Percentiles rank a stretch among this genome's conserved stretches.
Conservation (phyloP, 2,888 invertebrate species). For the Osmoderma eremita region DNA sequence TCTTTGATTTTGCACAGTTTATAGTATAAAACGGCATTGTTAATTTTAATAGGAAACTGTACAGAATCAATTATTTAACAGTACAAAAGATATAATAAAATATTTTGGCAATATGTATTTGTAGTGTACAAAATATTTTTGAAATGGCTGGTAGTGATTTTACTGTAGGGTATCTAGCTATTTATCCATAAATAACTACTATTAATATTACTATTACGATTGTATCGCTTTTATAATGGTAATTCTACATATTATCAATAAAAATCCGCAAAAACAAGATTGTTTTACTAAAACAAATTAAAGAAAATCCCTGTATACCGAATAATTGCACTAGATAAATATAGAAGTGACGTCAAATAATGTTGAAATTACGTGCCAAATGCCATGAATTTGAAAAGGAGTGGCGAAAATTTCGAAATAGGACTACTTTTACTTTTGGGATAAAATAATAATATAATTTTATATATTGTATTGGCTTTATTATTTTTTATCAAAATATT, state of each 20-base stretch:
- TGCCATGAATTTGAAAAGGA: not conserved
- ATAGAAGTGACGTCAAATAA: conserved; percentile 41
- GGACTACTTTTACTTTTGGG: not conserved
- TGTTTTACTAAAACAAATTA: conserved; percentile 18
- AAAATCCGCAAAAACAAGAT: conserved; percentile 20
- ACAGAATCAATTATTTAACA: conserved; percentile 29
- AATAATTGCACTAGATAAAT: conserved; percentile 38
- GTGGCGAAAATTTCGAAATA: not conserved
- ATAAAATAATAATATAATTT: not conserved
- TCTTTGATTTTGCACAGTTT: conserved; percentile 29
- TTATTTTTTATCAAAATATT: conserved; percentile 11
- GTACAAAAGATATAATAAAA: conserved; percentile 48
- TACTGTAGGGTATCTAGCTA: conserved; percentile 50
- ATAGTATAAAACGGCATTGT: conserved; percentile 8
- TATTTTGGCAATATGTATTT: conserved; percentile 54
- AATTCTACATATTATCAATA: conserved; percentile 33
- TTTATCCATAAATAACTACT: conserved; percentile 44
- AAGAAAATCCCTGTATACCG: not conserved
- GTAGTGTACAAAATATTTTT: conserved; percentile 53
- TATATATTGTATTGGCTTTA: not conserved
- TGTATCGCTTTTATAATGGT: conserved; percentile 54
- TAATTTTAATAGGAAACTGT: conserved; percentile 28
- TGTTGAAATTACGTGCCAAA: conserved; percentile 28
- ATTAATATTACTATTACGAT: conserved; percentile 45
- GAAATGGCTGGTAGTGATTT: conserved; percentile 50